phyloP scores from a whole-genome alignment of 1,140 invertebrate genomes.

The Rhagoletis pomonella region DNA sequence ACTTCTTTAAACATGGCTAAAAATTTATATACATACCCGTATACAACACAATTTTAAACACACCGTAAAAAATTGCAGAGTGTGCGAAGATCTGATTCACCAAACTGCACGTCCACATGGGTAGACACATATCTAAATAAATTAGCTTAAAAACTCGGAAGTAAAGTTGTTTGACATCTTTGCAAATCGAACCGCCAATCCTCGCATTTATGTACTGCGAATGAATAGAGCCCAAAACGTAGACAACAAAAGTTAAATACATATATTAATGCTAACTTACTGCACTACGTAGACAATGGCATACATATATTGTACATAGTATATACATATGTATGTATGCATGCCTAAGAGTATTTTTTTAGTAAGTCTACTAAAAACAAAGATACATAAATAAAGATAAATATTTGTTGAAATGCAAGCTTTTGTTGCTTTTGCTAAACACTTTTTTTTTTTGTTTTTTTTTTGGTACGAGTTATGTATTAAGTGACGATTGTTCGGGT shows the following conservation, averaged over 20 bases:
- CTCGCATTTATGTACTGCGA: not conserved
- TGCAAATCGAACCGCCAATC: not conserved
- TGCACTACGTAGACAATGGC: not conserved
- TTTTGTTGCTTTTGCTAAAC: constrained; percentile 21
- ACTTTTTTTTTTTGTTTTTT: not conserved
- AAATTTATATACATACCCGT: too few relatives aligned
- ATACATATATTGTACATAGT: not conserved
- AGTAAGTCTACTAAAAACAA: not conserved
- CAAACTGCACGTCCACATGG: too few relatives aligned
- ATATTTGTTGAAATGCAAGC: constrained; percentile 47
- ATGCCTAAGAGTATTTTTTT: not conserved
- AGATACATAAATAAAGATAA: not conserved
- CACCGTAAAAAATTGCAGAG: too few relatives aligned
- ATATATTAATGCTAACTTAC: not conserved
- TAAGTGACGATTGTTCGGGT: not conserved
- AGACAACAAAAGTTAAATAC: not conserved
- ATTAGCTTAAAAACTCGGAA: constrained; percentile 46
- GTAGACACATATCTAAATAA: not conserved
- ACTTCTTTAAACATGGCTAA: too few relatives aligned
- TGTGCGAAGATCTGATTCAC: not conserved
- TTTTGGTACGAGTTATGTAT: not conserved
- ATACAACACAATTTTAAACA: too few relatives aligned
- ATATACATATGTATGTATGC: too few relatives aligned
- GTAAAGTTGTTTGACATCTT: constrained; percentile 45
- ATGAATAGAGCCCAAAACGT: not conserved